phyloP scores from a whole-genome alignment of 2,888 invertebrate genomes.

The Pandemis corylana region DNA sequence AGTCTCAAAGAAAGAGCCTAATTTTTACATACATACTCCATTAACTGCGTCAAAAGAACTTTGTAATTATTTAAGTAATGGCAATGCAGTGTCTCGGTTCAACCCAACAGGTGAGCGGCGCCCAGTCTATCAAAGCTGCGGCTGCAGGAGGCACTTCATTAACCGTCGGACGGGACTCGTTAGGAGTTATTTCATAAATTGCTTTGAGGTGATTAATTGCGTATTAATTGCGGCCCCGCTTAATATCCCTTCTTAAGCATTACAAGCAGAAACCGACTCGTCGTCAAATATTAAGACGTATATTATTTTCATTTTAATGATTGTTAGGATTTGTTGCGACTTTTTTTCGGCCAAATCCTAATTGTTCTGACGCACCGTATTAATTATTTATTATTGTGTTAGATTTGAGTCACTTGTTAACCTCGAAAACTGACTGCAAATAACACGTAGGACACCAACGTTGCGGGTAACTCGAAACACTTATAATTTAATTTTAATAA shows the following conservation, averaged over 20 bases:
- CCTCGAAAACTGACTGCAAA: neutral
- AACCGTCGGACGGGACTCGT: constrained; percentile 62
- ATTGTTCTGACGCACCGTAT: neutral
- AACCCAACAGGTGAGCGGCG: constrained; percentile 2
- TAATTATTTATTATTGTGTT: neutral
- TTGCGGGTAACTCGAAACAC: neutral
- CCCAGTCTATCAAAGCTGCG: constrained; percentile 27
- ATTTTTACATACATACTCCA: no score
- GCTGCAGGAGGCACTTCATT: constrained; percentile 59
- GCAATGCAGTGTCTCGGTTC: constrained; percentile 1
- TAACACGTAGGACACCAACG: neutral
- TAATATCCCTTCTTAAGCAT: constrained; percentile 60
- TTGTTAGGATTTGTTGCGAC: neutral
- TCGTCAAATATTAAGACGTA: constrained; percentile 16
- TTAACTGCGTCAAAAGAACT: no score
- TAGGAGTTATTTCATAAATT: constrained; percentile 79
- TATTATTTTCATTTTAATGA: neutral
- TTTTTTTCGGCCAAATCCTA: neutral
- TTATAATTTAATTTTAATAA: constrained; percentile 21
- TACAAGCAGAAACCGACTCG: constrained; percentile 31
- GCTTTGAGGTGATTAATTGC: constrained; percentile 77
- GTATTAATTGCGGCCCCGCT: constrained; percentile 80
- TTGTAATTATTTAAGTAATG: no score
- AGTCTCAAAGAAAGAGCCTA: no score
- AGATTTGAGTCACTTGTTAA: neutral